phyloP scores from a whole-genome alignment of 2,888 invertebrate species.

The Acleris sparsana region DNA sequence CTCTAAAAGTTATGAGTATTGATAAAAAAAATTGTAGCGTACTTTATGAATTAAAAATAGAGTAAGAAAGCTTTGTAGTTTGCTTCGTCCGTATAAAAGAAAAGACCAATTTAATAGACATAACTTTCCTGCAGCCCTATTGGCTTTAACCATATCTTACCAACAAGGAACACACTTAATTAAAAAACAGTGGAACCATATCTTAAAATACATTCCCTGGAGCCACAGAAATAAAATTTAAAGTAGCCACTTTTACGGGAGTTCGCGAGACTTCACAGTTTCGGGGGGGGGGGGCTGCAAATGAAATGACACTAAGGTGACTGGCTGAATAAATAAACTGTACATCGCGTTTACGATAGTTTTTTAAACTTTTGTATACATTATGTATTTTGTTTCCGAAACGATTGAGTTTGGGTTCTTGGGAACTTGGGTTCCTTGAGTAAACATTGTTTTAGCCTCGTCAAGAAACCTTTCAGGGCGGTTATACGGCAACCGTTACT shows the following conservation, averaged over 20 bases:
- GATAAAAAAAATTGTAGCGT: too few species aligned
- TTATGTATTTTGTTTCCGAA: slow-evolving; percentile 18
- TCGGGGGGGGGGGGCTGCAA: slow-evolving; percentile 1
- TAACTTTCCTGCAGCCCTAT: background rate
- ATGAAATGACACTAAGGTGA: slow-evolving; percentile 33
- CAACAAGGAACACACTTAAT: slow-evolving; percentile 6
- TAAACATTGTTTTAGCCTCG: too few species aligned
- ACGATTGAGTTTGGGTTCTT: slow-evolving; percentile 1
- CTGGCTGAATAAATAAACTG: slow-evolving; percentile 35
- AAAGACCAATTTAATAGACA: too few species aligned
- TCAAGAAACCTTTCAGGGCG: too few species aligned
- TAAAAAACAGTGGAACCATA: slow-evolving; percentile 19
- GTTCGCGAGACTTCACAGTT: slow-evolving; percentile 35
- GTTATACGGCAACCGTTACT: too few species aligned
- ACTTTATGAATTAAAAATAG: too few species aligned
- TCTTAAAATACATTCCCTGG: slow-evolving; percentile 13
- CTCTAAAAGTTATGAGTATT: too few species aligned
- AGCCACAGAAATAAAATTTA: slow-evolving; percentile 37
- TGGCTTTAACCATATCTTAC: background rate
- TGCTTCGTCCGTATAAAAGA: too few species aligned
- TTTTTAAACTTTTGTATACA: slow-evolving; percentile 23
- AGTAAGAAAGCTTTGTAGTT: too few species aligned
- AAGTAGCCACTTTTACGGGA: slow-evolving; percentile 35
- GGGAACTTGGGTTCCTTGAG: background rate
- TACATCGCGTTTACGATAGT: slow-evolving; percentile 35